Conservation (phyloP, 2,888 invertebrate species). For the Eucera pruinosa region DNA sequence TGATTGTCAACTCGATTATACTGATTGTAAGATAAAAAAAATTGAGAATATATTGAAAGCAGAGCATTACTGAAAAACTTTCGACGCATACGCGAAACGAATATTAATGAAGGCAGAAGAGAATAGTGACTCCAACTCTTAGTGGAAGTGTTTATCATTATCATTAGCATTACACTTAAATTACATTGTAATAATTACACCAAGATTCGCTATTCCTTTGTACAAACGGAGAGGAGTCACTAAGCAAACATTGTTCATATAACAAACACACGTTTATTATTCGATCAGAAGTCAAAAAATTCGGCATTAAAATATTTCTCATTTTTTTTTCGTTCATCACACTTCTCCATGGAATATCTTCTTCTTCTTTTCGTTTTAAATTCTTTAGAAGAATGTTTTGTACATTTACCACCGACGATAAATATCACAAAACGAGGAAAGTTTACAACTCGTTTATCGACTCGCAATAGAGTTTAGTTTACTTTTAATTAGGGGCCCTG, state of each 20-base stretch:
- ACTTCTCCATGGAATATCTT: slow-evolving; percentile 34
- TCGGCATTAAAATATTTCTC: slow-evolving; percentile 35
- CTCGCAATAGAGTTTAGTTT: slow-evolving; percentile 63
- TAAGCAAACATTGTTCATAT: slow-evolving; percentile 14
- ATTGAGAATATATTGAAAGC: too few relatives aligned
- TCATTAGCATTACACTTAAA: slow-evolving; percentile 64
- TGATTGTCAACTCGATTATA: slow-evolving; percentile 67
- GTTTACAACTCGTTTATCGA: slow-evolving; percentile 68
- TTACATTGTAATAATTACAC: slow-evolving; percentile 63
- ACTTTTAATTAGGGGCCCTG: slow-evolving; percentile 73
- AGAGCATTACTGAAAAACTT: too few relatives aligned
- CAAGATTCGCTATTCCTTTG: slow-evolving; percentile 59
- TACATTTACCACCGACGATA: slow-evolving; percentile 78
- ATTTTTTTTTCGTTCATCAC: slow-evolving; percentile 6
- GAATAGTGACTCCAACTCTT: slow-evolving; percentile 55
- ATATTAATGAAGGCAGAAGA: slow-evolving; percentile 38
- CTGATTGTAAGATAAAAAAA: slow-evolving; percentile 31
- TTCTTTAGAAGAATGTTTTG: slow-evolving; percentile 64
- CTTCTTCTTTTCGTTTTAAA: too few relatives aligned
- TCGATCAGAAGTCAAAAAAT: too few relatives aligned
- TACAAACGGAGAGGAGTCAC: slow-evolving; percentile 62
- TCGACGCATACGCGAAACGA: too few relatives aligned
- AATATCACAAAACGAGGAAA: slow-evolving; percentile 73
- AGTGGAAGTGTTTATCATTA: slow-evolving; percentile 61
- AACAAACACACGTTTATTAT: slow-evolving; percentile 19